Evolutionary conservation across 2,797 vertebrate species (phyloP), one percentile per base, ranked within the genome.

Genomic region (Discoglossus pictus): DNA sequence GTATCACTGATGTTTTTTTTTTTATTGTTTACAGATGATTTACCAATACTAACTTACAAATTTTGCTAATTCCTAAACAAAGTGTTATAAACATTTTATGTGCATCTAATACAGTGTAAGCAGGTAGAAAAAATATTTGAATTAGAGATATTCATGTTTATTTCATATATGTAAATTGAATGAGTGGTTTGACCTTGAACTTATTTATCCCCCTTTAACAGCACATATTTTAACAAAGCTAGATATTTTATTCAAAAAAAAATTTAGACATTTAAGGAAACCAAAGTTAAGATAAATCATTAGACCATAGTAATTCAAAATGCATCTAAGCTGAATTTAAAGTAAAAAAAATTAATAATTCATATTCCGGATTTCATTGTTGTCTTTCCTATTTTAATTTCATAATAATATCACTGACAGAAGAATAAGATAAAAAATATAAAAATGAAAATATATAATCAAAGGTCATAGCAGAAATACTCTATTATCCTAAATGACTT

Each of bases 361-460:
- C 34, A 56, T 70, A 47, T 7, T 39, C 18, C 9, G 21, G 12
- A 48, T 38, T 18, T 47, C 21, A 55, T 46, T 55, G 59, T 48
- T 68, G 17, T 43, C 39, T 13, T 58, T 25, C 35, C 17, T 53
- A 16, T 60, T 67, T 54, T 61, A 61, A 47, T 62, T 54, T 47
- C 3, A 40, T 16, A 38, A 47, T 34, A 66, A 53, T 42, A 54
- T 20, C 15, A 18, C 35, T 21, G 20, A 42, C 40, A 55, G 27
- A 55, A 61, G 25, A 21, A 16, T 61, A 46, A 24, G 23, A 47
- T 46, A 61, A 42, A 54, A 43, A 55, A 34, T 21, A 6, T 6
- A 56, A 63, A 38, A 55, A 48, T 17, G 21, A 40, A 69, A 62
- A 62, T 62, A 63, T 70, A 35, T 62, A 62, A 62, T 69, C 50